Evolutionary conservation across 2,113 vertebrate species (phyloP).

Genomic region (Bostrychus sinensis): DNA sequence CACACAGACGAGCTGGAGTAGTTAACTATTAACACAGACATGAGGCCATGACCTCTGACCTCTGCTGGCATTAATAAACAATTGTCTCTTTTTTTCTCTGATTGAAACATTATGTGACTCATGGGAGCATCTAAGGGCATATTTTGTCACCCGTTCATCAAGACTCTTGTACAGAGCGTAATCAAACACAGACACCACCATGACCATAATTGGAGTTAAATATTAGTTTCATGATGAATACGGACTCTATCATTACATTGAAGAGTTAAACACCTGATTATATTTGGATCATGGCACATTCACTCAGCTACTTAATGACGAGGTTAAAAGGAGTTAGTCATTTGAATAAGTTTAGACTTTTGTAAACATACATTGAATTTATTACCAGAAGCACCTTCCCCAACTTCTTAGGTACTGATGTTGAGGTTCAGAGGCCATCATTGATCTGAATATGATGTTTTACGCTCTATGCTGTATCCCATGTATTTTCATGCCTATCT

Average conservation of each 20-base stretch:
- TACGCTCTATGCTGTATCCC: neutral
- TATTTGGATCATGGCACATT: constrained; percentile 47
- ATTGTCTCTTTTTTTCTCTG: constrained; percentile 12
- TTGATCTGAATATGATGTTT: neutral
- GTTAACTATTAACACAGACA: constrained; percentile 11
- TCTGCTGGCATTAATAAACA: constrained; percentile 6
- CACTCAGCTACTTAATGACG: neutral
- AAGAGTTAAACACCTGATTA: constrained; percentile 25
- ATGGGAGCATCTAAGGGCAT: constrained; percentile 27
- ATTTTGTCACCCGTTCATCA: constrained; percentile 28
- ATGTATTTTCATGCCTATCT: neutral
- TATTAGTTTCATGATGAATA: constrained; percentile 39
- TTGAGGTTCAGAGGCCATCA: neutral
- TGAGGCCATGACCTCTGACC: constrained; percentile 26
- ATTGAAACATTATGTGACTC: constrained; percentile 24
- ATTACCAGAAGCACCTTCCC: neutral
- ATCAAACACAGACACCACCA: constrained; percentile 22
- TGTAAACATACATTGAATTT: neutral
- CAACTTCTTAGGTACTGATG: neutral
- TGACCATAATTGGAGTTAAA: constrained; percentile 17
- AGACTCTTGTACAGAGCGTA: constrained; percentile 38
- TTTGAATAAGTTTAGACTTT: no score
- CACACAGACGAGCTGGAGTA: constrained; percentile 94
- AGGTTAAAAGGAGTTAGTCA: neutral
- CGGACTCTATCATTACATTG: constrained; percentile 38